These are phyloP conservation scores for Parelbella ahira DNA, from an alignment of 2,888 invertebrate genomes.

Conservation along the genomic window DNA sequence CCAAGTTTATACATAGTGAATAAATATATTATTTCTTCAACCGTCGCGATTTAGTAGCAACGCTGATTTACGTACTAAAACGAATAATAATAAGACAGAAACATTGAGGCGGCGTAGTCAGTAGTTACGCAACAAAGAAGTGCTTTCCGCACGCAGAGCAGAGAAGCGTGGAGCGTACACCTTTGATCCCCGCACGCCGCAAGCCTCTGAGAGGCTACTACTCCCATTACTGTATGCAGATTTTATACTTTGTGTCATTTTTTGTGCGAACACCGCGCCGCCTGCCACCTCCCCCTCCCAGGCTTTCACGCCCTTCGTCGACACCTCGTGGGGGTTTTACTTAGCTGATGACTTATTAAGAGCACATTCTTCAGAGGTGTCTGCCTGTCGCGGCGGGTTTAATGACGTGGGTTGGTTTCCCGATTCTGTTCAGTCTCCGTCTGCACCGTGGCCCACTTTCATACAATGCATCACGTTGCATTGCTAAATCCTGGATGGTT, in stretches of 20 bases:
- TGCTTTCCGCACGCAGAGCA: slow-evolving; percentile 23
- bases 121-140: slow-evolving; percentile 27
- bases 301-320: slow-evolving; percentile 31
- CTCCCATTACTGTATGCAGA: slow-evolving; percentile 73
- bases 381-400: slow-evolving; percentile 70
- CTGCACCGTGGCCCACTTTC: slow-evolving; percentile 59
- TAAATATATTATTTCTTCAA: too few species aligned
- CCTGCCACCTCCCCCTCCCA: slow-evolving; percentile 30
- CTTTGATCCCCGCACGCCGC: slow-evolving; percentile 62
- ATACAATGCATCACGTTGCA: slow-evolving; percentile 15
- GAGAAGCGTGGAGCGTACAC: slow-evolving; percentile 33
- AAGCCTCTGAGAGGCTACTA: slow-evolving; percentile 67
- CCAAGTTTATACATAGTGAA: too few species aligned
- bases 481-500: slow-evolving; percentile 10
- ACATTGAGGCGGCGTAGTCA: slow-evolving; percentile 8
- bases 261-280: slow-evolving; percentile 61
- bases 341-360: slow-evolving; percentile 81
- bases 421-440: slow-evolving; percentile 44
- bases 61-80: slow-evolving; percentile 9
- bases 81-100: slow-evolving; percentile 10
- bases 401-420: slow-evolving; percentile 68
- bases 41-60: too few species aligned
- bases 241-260: slow-evolving; percentile 77
- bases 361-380: slow-evolving; percentile 79
- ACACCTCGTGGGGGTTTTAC: slow-evolving; percentile 50